Conservation (phyloP, 2,888 invertebrate species). For the Tetrapedia diversipes region DNA sequence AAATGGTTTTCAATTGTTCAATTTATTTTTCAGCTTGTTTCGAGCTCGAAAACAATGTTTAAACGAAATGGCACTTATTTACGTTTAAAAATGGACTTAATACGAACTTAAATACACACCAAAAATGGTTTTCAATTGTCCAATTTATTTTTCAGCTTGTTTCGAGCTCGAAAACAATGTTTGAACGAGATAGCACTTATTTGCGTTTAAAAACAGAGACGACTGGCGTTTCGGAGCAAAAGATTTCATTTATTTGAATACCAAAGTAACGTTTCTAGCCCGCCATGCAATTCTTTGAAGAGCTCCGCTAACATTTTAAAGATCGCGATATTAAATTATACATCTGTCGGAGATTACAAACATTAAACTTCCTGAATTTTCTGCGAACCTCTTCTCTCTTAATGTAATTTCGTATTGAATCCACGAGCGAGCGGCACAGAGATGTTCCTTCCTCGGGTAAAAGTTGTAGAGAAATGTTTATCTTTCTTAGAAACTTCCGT, state of each 20-base stretch:
- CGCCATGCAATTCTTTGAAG: not conserved
- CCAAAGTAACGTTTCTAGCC: not conserved
- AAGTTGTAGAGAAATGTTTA: conserved; percentile 44
- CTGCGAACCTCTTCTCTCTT: not conserved
- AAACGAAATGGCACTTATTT: too few relatives aligned
- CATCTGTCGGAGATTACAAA: conserved; percentile 15
- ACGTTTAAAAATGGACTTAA: too few relatives aligned
- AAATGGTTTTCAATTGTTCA: too few relatives aligned
- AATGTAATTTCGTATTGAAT: conserved; percentile 36
- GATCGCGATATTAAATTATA: conserved; percentile 27
- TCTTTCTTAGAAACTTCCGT: conserved; percentile 36
- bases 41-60: too few relatives aligned
- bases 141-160: too few relatives aligned
- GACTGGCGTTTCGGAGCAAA: not conserved
- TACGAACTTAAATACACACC: too few relatives aligned
- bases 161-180: too few relatives aligned
- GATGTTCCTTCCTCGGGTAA: conserved; percentile 9
- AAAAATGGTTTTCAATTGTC: too few relatives aligned
- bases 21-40: too few relatives aligned
- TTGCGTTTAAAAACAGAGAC: not conserved
- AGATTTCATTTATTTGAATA: not conserved
- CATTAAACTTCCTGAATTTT: conserved; percentile 24
- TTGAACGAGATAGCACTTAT: not conserved
- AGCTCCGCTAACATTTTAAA: conserved; percentile 12
- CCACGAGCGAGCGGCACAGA: conserved; percentile 12